These are phyloP conservation scores for Ypsolopha scabrella DNA, from an alignment of 2,888 invertebrate species.

Conservation along the genomic window DNA sequence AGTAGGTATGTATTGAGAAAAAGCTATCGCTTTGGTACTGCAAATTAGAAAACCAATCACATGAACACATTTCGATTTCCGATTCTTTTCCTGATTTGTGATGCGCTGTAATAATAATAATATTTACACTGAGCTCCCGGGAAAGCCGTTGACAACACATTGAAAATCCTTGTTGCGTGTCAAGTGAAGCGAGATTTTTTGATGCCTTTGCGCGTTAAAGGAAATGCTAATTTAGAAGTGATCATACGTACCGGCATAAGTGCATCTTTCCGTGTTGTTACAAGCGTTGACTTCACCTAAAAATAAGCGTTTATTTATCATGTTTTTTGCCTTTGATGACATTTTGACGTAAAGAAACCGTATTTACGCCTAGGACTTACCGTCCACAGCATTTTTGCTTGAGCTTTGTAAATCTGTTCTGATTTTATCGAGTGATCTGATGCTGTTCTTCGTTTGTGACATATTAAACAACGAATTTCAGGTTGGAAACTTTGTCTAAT, in stretches of 20 bases:
- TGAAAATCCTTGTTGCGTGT: too few species aligned
- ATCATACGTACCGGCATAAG: conserved; percentile 47
- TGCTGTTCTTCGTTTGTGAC: conserved; percentile 58
- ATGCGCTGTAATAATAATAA: too few species aligned
- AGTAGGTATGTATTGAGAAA: too few species aligned
- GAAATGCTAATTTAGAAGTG: background rate
- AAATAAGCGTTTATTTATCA: conserved; percentile 19
- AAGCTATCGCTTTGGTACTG: too few species aligned
- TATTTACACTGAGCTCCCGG: too few species aligned
- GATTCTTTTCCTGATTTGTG: too few species aligned
- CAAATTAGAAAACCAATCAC: too few species aligned
- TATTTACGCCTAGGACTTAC: conserved; percentile 18
- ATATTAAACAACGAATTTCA: conserved; percentile 67
- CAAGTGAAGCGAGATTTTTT: too few species aligned
- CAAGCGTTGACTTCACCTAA: conserved; percentile 38
- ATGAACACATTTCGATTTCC: too few species aligned
- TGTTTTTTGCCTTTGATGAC: background rate
- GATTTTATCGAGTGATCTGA: conserved; percentile 51
- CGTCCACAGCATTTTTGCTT: conserved; percentile 37
- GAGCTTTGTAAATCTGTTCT: conserved; percentile 32
- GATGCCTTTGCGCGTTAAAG: too few species aligned
- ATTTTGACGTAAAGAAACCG: too few species aligned
- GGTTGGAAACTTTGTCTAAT: conserved; percentile 57
- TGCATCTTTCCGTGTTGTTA: conserved; percentile 38
- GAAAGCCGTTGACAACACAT: too few species aligned